phyloP scores from a whole-genome alignment of 23 tunicate species.

The Diplosoma virens region DNA sequence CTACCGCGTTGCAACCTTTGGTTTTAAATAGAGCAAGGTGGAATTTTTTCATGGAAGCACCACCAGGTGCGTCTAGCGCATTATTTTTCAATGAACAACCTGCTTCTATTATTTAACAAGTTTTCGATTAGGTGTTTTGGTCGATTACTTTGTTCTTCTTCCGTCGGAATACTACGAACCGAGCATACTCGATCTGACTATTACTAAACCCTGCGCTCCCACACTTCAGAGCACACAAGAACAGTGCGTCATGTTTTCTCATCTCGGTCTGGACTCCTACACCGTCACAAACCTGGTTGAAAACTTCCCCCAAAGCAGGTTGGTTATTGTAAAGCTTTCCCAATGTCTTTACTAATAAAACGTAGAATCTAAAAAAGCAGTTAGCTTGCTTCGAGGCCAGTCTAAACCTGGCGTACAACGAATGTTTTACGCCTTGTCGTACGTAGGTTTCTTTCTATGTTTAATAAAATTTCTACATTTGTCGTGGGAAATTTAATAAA shows the following conservation, averaged over 20 bases:
- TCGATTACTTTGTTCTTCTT: slow-evolving; percentile 87
- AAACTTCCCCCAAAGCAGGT: slow-evolving; percentile 14
- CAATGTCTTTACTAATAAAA: no score
- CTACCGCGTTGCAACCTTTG: slow-evolving; percentile 43
- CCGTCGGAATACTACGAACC: slow-evolving; percentile 97
- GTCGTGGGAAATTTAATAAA: no score
- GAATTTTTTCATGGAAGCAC: slow-evolving; percentile 60
- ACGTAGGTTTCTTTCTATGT: no score
- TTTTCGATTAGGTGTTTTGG: slow-evolving; percentile 54
- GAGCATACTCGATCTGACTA: slow-evolving; percentile 62
- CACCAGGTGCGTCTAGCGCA: slow-evolving; percentile 42
- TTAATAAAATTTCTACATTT: no score
- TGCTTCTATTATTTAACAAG: background rate
- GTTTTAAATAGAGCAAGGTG: slow-evolving; percentile 74
- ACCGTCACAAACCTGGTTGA: background rate
- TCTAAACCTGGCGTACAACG: no score
- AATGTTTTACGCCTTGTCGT: no score
- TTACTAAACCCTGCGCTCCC: slow-evolving; percentile 73
- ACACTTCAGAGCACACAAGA: slow-evolving; percentile 5
- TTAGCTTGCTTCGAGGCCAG: no score
- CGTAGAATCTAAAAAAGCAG: no score
- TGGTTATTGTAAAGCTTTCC: no score
- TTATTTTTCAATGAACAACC: background rate
- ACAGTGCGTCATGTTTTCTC: slow-evolving; percentile 95
- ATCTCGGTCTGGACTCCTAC: slow-evolving; percentile 40